Percentiles rank a stretch among this genome's conserved stretches.
Conservation (phyloP, 2,113 vertebrate species). For the Cyrtonyx montezumae region DNA sequence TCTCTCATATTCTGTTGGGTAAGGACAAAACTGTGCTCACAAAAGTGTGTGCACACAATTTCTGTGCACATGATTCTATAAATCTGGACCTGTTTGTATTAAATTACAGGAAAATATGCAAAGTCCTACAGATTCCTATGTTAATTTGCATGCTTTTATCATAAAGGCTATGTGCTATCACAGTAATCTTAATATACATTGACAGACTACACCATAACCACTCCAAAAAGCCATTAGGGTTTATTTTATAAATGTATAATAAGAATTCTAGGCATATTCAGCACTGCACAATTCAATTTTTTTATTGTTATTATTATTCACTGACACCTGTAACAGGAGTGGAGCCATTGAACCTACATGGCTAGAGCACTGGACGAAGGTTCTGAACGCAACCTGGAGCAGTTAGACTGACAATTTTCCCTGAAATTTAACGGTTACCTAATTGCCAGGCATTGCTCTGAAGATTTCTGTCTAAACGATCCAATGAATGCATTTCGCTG, state of each 20-base stretch:
- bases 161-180: slow-evolving; percentile 58
- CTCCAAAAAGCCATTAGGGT: slow-evolving; percentile 52
- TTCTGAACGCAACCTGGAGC: not conserved
- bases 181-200: slow-evolving; percentile 67
- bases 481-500: not conserved
- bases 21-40: not conserved
- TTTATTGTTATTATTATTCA: not conserved
- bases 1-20: not conserved
- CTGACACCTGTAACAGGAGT: slow-evolving; percentile 31
- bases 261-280: slow-evolving; percentile 47
- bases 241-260: slow-evolving; percentile 52
- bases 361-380: not conserved
- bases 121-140: slow-evolving; percentile 51
- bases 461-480: not conserved
- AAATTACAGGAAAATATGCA: slow-evolving; percentile 51
- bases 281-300: not conserved
- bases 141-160: slow-evolving; percentile 71
- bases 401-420: not conserved
- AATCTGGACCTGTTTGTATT: slow-evolving; percentile 42
- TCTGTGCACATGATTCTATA: not conserved
- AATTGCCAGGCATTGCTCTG: not conserved
- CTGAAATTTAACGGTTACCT: not conserved
- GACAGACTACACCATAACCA: slow-evolving; percentile 58
- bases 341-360: not conserved
- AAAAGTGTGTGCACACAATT: not conserved